phyloP scores from a whole-genome alignment of 2,888 invertebrate genomes.

The Seira musarum region DNA sequence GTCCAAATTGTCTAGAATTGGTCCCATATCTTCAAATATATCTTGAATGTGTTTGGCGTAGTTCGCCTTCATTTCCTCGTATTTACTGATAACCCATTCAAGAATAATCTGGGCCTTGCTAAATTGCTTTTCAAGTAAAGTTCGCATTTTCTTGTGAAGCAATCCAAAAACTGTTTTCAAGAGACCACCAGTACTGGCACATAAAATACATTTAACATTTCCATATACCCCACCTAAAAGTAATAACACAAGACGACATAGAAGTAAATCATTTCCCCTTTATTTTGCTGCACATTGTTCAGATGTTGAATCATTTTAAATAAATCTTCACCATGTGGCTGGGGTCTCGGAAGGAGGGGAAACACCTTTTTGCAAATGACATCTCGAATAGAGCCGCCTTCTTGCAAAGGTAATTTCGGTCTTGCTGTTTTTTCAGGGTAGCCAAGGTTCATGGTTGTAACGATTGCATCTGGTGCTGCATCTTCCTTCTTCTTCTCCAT shows the following conservation, averaged over 20 bases:
- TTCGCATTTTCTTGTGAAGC: conserved; percentile 66
- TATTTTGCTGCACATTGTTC: too few relatives aligned
- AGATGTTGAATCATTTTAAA: too few relatives aligned
- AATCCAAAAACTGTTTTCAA: conserved; percentile 55
- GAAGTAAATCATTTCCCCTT: too few relatives aligned
- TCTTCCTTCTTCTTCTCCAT: not conserved
- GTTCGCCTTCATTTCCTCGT: conserved; percentile 44
- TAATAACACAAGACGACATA: too few relatives aligned
- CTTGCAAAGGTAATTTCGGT: conserved; percentile 42
- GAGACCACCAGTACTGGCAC: conserved; percentile 61
- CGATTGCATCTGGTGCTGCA: not conserved
- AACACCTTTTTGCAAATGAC: conserved; percentile 66
- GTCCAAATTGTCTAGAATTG: conserved; percentile 50
- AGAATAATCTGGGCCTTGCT: conserved; percentile 65
- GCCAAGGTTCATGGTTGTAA: conserved; percentile 48
- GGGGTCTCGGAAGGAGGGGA: conserved; percentile 66
- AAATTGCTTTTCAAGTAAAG: conserved; percentile 62
- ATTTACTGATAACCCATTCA: conserved; percentile 59
- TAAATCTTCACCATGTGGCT: conserved; percentile 59
- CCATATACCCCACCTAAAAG: conserved; percentile 65
- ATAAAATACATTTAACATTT: conserved; percentile 60
- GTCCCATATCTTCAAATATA: conserved; percentile 61
- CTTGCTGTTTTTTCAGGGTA: conserved; percentile 59
- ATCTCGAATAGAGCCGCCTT: conserved; percentile 65
- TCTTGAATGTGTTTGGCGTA: conserved; percentile 57